Evolutionary conservation across 2,888 invertebrate species (phyloP), one percentile per base, ranked within the genome.

Genomic region (Melinaea menophilus): DNA sequence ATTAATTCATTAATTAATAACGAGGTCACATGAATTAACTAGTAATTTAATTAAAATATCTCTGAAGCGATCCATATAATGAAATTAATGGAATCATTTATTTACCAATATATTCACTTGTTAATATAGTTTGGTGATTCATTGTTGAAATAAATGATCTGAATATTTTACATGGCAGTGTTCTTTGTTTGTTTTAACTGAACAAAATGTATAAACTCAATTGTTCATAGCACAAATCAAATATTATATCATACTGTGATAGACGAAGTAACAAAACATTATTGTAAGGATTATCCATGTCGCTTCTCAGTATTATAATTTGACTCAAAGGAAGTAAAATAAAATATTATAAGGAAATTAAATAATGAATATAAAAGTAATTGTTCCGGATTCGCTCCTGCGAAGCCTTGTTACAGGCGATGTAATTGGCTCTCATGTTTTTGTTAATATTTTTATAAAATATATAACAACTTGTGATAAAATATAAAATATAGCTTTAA

Each of bases 391-490:
- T 57, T 46, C 58, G 57, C 33, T 58, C 45, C 61, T 59, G 56
- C 55, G 58, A 71, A 72, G 73, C 74, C 73, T 73, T 72, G 71
- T 68, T 67, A 65, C 67, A 64, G 70, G 66, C 64, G 64, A 69
- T 65, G 63, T 62, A 57, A 61, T 61, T 62, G 54, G 54, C 45
- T 45, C 37, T 55, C 41, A 54, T 41, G 12, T 58, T 62, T 35
- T 61, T 37, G 9, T 51, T 51, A 9, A 31, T 51, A 11, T 51
- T 31, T 31, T 31, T 22, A 46, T 46, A 9, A n/a, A 12, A 46
- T 12, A 46, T 5, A n/a, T 46, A 46, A 46, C 46, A n/a, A n/a
- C 12, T 12, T n/a, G 22, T 22, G 22, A 22, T 22, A 22, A 3
- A n/a, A n/a, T 46, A 46, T 46, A 22, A n/a, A n/a, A 46, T n/a